phyloP scores from a whole-genome alignment of 1,140 invertebrate species.

The Phymorhynchus buccinoides region DNA sequence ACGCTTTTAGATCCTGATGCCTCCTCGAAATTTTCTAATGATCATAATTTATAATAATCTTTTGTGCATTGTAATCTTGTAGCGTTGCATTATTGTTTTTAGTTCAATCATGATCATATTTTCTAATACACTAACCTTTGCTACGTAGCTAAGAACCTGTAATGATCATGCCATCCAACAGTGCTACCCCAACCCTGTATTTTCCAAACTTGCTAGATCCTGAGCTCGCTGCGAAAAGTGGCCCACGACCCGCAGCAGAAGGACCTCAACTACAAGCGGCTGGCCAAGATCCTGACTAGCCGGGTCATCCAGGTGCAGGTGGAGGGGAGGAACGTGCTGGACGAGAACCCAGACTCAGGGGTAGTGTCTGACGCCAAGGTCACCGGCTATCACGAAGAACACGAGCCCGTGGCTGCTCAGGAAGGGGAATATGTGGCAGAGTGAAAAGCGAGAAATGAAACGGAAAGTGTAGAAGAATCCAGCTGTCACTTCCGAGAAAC shows the following conservation, averaged over 20 bases:
- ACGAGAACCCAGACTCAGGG: not conserved
- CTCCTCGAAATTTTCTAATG: too few species aligned
- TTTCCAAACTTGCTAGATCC: not conserved
- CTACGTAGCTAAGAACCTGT: too few species aligned
- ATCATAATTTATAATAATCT: too few species aligned
- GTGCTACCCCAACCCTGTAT: not conserved
- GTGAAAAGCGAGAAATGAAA: not conserved
- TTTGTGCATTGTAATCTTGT: too few species aligned
- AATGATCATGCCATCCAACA: not conserved
- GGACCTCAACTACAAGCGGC: not conserved
- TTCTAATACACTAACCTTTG: too few species aligned
- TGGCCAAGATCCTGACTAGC: constrained; percentile 1
- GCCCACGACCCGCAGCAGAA: not conserved
- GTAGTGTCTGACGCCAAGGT: not conserved
- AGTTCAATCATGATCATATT: too few species aligned
- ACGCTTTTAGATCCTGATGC: too few species aligned
- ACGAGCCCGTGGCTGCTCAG: not conserved
- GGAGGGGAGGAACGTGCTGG: not conserved
- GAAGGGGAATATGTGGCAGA: not conserved
- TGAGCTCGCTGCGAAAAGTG: not conserved
- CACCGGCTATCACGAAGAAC: not conserved
- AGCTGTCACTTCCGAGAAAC: too few species aligned
- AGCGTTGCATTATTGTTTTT: too few species aligned
- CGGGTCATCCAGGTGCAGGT: not conserved
- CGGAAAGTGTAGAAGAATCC: too few species aligned